phyloP scores from a whole-genome alignment of 2,888 invertebrate species.

The Oligia strigilis region DNA sequence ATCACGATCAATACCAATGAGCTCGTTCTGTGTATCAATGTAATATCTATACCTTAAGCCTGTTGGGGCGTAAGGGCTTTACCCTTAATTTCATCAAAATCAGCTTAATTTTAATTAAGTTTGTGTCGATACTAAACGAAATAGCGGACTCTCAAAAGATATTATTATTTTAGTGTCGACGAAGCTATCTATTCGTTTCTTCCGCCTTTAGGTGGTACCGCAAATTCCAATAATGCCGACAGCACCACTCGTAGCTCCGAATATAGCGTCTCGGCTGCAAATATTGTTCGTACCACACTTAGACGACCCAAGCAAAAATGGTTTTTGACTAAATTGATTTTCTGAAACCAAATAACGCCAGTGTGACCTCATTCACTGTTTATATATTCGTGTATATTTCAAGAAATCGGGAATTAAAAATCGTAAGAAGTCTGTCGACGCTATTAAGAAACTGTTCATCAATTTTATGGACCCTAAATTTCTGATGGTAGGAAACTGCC shows the following conservation, averaged over 20 bases:
- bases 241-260: constrained; percentile 75
- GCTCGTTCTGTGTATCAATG: constrained; percentile 13
- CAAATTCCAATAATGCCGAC: constrained; percentile 82
- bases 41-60: constrained; percentile 6
- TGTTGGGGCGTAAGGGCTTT: constrained; percentile 17
- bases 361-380: constrained; percentile 65
- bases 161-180: constrained; percentile 62
- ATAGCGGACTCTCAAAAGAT: constrained; percentile 42
- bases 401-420: constrained; percentile 70
- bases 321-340: constrained; percentile 81
- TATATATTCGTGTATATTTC: constrained; percentile 61
- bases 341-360: constrained; percentile 65
- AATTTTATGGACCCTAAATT: constrained; percentile 89
- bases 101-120: constrained; percentile 39
- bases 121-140: constrained; percentile 45
- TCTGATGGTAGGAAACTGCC: constrained; percentile 85
- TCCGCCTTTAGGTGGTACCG: constrained; percentile 66
- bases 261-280: constrained; percentile 80
- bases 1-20: constrained; percentile 25
- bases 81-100: constrained; percentile 33
- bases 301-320: constrained; percentile 77
- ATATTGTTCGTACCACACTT: constrained; percentile 81
- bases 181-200: constrained; percentile 63
- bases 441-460: constrained; percentile 87
- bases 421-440: constrained; percentile 75